Base-by-base conservation (phyloP, 1,140 invertebrate genomes). In the Brachionus rotundiformis region DNA sequence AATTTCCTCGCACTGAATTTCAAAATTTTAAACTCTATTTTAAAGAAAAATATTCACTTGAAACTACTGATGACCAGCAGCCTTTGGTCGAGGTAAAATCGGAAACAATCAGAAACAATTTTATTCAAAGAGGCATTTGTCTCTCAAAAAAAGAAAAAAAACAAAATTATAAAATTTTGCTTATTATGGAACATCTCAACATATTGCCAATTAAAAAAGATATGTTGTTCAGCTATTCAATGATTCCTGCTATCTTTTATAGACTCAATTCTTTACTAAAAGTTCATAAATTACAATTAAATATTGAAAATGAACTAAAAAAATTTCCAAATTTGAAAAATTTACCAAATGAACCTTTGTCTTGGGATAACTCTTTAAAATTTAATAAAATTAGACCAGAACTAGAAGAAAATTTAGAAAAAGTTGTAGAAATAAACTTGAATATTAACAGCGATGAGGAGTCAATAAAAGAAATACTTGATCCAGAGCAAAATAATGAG, bases 161-260 rank as follows among this genome's bases (percentile, higher is more conserved):
- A 79, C 10, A 11, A 8, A 79, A 79, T 6, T 63, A 63, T 31
- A 39, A 54, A 39, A 54, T 59, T 16, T 23, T 59, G 5, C n/a
- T 59, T 10, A 79, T 79, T 10, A 39, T 41, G 29, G 76, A 79
- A 59, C 76, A 79, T 59, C 29, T 79, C 10, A 36, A 23, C 19
- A 39, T 27, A 59, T 19, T 79, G 25, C 33, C 76, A 19, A 23
- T 79, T 5, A 3, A 16, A 31, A 11, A 25, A 25, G 16, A 19
- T 2, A 29, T 33, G 3, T 3, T 63, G 3, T 54, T 59, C 31
- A 54, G 31, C 13, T 27, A 36, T 63, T 31, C 47, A 16, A 59
- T 79, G 76, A 25, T 79, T 36, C 76, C 76, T 8, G 33, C 47
- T 31, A 33, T 79, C 4, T 79, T 79, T 63, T 79, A 79, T 36